These are phyloP conservation scores for Zaprionus gabonicus DNA, from an alignment of 1,140 invertebrate species.

Conservation along the genomic window DNA sequence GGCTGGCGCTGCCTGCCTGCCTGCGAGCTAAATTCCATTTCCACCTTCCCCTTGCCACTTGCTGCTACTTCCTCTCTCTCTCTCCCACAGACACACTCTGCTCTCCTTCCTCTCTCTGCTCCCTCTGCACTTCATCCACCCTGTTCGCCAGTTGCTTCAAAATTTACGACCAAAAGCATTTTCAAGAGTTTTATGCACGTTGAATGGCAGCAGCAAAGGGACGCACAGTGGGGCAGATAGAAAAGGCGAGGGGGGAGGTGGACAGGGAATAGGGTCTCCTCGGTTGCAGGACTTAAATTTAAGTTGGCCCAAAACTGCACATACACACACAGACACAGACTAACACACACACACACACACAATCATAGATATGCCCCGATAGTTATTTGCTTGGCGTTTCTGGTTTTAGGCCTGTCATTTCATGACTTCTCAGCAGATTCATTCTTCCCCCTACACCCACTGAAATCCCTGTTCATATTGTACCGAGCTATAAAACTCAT, in stretches of 20 bases:
- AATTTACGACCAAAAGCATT: slow-evolving; percentile 83
- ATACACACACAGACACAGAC: slow-evolving; percentile 16
- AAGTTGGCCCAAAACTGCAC: slow-evolving; percentile 55
- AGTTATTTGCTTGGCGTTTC: slow-evolving; percentile 35
- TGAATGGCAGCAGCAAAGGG: slow-evolving; percentile 61
- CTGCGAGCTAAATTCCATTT: slow-evolving; percentile 50
- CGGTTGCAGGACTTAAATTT: slow-evolving; percentile 60
- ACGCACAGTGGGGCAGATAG: background rate
- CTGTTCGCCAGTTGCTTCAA: slow-evolving; percentile 66
- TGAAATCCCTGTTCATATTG: too few relatives aligned
- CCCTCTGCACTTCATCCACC: slow-evolving; percentile 3
- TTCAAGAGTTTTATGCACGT: slow-evolving; percentile 81
- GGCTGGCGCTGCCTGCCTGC: slow-evolving; percentile 32
- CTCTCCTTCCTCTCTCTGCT: background rate
- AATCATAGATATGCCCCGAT: slow-evolving; percentile 38
- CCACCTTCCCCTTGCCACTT: background rate
- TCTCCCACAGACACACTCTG: too few relatives aligned
- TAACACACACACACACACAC: slow-evolving; percentile 11
- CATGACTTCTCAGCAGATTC: slow-evolving; percentile 37
- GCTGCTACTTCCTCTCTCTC: background rate
- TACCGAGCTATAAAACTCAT: too few relatives aligned
- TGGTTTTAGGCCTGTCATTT: slow-evolving; percentile 43
- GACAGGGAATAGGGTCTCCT: background rate
- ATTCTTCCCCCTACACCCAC: background rate
- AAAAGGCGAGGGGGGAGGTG: background rate